phyloP scores from a whole-genome alignment of 1,140 invertebrate species.

The Trinorchestia longiramus region DNA sequence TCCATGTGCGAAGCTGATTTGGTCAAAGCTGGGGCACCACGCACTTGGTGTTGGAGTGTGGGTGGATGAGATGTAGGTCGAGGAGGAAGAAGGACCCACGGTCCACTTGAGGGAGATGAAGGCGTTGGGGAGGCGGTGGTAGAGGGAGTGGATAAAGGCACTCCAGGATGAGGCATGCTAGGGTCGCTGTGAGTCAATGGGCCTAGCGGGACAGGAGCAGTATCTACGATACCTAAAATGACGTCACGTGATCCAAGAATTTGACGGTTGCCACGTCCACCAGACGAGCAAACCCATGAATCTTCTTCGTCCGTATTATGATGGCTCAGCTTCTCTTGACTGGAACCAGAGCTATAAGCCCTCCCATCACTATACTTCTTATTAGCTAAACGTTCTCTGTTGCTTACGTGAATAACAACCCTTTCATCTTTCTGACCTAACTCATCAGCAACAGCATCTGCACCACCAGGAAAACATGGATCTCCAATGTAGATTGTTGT shows the following conservation, averaged over 20 bases:
- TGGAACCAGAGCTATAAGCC: constrained; percentile 18
- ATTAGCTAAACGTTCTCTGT: not conserved
- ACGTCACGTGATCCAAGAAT: constrained; percentile 61
- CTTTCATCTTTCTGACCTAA: constrained; percentile 40
- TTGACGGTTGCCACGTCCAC: not conserved
- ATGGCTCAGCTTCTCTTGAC: constrained; percentile 53
- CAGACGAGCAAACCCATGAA: not conserved
- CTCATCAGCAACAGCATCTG: constrained; percentile 55
- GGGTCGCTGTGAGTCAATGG: not conserved
- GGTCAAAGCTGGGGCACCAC: constrained; percentile 56
- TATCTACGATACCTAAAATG: constrained; percentile 61
- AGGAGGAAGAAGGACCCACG: constrained; percentile 46
- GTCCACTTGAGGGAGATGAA: constrained; percentile 46
- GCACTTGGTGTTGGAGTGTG: constrained; percentile 56
- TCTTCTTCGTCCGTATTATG: not conserved
- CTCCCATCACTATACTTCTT: constrained; percentile 19
- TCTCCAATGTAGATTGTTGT: constrained; percentile 66
- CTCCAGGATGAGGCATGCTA: not conserved
- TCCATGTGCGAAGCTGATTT: constrained; percentile 65
- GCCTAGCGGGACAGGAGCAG: constrained; percentile 32
- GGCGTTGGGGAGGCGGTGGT: constrained; percentile 10
- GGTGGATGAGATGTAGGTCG: constrained; percentile 60
- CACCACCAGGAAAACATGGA: constrained; percentile 46
- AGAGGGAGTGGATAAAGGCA: constrained; percentile 49
- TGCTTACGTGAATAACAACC: constrained; percentile 58